Evolutionary conservation across 2,888 invertebrate species (phyloP), one percentile per base, ranked within the genome.

Genomic region (Watsonalla cultraria): DNA sequence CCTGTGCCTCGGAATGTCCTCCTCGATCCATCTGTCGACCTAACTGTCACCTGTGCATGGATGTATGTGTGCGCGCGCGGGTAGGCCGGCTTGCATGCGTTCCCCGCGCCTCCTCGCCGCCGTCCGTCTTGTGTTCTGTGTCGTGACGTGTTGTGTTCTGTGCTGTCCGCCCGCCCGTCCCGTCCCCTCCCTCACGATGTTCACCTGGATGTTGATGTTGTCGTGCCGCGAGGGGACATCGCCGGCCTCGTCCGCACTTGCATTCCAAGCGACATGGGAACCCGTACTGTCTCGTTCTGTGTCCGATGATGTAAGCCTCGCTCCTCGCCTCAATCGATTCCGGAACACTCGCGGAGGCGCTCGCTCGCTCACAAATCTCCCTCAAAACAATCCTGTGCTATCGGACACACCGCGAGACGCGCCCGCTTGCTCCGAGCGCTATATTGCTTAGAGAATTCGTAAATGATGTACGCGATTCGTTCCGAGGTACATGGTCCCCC

Each of bases 1-100:
- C 91, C 88, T 90, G 91, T 91, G 91, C 91, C 91, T 91, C 91
- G 91, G 91, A 91, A 91, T 91, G 91, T 91, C 90, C 90, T 90
- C 90, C 90, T 90, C 86, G 84, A 84, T 80, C 84, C 84, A 84
- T 80, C 78, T 76, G 82, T 86, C 80, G 80, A 83, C 82, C 82
- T 84, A 84, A 76, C 73, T 83, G 82, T 86, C 73, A 80, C 82
- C 86, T 81, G 72, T 87, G 88, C 89, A 87, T 87, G 88, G 82
- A 86, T 83, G 80, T 82, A 77, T 75, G 77, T 81, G 76, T 76
- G 78, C 77, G 81, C 75, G 81, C 76, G 78, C 74, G 78, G 78
- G 78, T 77, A 80, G 80, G 84, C 74, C 80, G 86, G 88, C 87
- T 86, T 87, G 89, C 78, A 79, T 78, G 75, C 78, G 68, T 74